These are phyloP conservation scores for Phaonia tiefii DNA, from an alignment of 2,888 invertebrate genomes.

Conservation along the genomic window DNA sequence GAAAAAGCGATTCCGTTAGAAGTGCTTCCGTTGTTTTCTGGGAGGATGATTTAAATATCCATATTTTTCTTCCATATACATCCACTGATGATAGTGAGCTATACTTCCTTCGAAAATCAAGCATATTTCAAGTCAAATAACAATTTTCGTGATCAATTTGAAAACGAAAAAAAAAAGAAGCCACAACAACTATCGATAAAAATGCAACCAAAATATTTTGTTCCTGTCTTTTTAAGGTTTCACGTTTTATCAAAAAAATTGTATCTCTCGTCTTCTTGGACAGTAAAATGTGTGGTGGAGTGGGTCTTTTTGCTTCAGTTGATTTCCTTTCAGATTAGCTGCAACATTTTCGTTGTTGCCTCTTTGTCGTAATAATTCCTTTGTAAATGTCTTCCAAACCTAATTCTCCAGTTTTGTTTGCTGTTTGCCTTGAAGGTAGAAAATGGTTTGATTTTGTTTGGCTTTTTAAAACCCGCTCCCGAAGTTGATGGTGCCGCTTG, in stretches of 20 bases:
- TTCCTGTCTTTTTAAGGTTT: slow-evolving; percentile 13
- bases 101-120: slow-evolving; percentile 4
- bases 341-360: slow-evolving; percentile 1
- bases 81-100: too few species aligned
- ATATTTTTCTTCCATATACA: too few species aligned
- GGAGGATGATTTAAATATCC: too few species aligned
- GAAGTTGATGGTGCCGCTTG: slow-evolving; percentile 7
- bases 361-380: slow-evolving; percentile 11
- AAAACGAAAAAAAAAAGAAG: slow-evolving; percentile 20
- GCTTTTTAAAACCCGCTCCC: slow-evolving; percentile 14
- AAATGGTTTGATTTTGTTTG: slow-evolving; percentile 38
- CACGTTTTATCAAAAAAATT: too few species aligned
- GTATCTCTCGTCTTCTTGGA: background rate
- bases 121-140: slow-evolving; percentile 22
- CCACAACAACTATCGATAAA: slow-evolving; percentile 12
- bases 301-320: slow-evolving; percentile 10
- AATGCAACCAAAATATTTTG: background rate
- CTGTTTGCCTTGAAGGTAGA: slow-evolving; percentile 38
- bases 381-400: slow-evolving; percentile 3
- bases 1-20: too few species aligned
- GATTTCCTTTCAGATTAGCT: slow-evolving; percentile 21
- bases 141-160: slow-evolving; percentile 42
- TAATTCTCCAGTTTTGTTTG: slow-evolving; percentile 15
- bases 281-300: background rate
- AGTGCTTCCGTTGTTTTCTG: too few species aligned